Evolutionary conservation across 2,888 invertebrate species (phyloP), one percentile per base, ranked within the genome.

Genomic region (Idaea aversata): DNA sequence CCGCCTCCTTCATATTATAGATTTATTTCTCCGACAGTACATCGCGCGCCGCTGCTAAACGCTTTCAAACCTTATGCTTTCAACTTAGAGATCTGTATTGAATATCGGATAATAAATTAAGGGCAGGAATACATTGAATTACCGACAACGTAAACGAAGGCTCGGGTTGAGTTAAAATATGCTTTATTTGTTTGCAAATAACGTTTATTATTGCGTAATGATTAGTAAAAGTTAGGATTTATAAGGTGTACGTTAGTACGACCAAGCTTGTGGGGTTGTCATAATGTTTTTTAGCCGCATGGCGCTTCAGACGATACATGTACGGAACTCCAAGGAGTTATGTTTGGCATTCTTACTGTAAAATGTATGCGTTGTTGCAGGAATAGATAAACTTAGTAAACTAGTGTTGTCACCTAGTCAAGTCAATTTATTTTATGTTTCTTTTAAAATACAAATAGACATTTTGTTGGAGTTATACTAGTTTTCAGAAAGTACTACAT

Each of bases 1-100:
- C 90, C 92, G 92, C 93, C 93, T 86, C 88, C 86, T 88, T 89
- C 91, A 91, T 92, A 92, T 92, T 92, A 92, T 92, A 93, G 92
- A 92, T 92, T 92, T 92, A 93, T 92, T 91, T 82, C 86, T 85
- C 83, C 83, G 85, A 84, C 87, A 80, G 86, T 86, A 87, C 86
- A 80, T 81, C 82, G 80, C 77, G 74, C 76, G 72, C 75, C 66
- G 72, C 67, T 82, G 88, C 82, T 88, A 87, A 88, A 87, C 91
- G 87, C 88, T 87, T 89, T 85, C 88, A 86, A 85, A 91, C 92
- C 92, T 89, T 92, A 91, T 86, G 86, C 81, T 81, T 73, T 77
- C 71, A 80, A 75, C 76, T 85, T 90, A 92, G 86, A 88, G 91
- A 86, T 86, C 85, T 86, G 80, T 89, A 88, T 91, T 85, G 88